A percentile compares a stretch with the other conserved stretches of the same genome.
Conservation (phyloP, 2,113 vertebrate genomes). For the Galbula dea region DNA sequence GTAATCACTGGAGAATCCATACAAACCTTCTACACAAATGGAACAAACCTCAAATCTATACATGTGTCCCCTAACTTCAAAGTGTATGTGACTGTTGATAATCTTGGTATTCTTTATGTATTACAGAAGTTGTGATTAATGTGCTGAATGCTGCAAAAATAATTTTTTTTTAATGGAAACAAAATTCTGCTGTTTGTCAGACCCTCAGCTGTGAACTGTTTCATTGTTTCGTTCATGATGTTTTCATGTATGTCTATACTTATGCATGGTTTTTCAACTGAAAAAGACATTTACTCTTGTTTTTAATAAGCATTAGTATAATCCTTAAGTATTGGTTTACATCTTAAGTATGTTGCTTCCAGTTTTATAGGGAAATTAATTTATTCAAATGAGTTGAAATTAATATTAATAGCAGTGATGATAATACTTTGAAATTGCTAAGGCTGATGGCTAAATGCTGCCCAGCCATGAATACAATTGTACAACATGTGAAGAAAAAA, state of each 20-base stretch:
- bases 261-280: constrained; percentile 7
- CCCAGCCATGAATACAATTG: neutral
- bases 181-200: neutral
- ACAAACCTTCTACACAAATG: constrained; percentile 93
- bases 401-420: neutral
- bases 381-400: constrained; percentile 40
- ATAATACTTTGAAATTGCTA: neutral
- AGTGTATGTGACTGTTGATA: constrained; percentile 92
- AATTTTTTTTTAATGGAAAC: neutral
- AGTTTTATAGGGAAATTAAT: constrained; percentile 21
- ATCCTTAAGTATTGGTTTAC: constrained; percentile 37
- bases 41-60: constrained; percentile 88
- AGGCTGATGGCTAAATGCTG: neutral
- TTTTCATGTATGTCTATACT: constrained; percentile 40
- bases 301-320: constrained; percentile 32
- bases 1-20: constrained; percentile 82
- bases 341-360: constrained; percentile 27
- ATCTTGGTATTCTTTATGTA: constrained; percentile 92
- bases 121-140: constrained; percentile 77
- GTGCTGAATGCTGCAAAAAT: neutral
- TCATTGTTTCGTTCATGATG: constrained; percentile 6
- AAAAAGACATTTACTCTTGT: constrained; percentile 44
- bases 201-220: constrained; percentile 69
- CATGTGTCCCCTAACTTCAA: constrained; percentile 86
- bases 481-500: neutral